Evolutionary conservation across 2,797 vertebrate genomes (phyloP), one percentile per base, ranked within the genome.

Genomic region (Mastacembelus armatus): DNA sequence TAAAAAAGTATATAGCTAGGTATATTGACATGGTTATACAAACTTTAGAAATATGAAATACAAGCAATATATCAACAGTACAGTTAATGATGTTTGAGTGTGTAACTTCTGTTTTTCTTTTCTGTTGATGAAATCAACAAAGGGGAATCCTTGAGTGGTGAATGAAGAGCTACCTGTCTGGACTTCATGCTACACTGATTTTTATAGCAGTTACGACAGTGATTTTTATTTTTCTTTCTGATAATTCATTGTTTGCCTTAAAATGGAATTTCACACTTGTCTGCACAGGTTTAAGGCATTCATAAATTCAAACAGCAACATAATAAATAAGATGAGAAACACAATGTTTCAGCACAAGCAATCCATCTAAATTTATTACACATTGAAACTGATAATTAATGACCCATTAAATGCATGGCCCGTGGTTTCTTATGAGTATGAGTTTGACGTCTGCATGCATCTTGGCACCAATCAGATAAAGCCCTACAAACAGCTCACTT

Each of bases 401-500:
- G 66, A 72, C 7, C 58, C 70, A 61, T 83, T 81, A 79, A 66
- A 73, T 15, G 51, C 26, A 55, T 18, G 32, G 76, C 47, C 70
- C 6, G 9, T 54, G 58, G 42, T 73, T 85, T 77, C 62, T 73
- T 69, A 24, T 22, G 63, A 77, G 58, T 59, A 66, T 69, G 66
- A 71, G 82, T 81, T 38, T 71, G 47, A 79, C 85, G 82, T 52
- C 67, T 74, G 74, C 50, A 56, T 58, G 66, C 63, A 71, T 84
- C 74, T 72, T 40, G 30, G 66, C 77, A 83, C 88, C 64, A 78
- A 48, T 86, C 85, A 83, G 68, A 88, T 70, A 83, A 83, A 83
- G 74, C 22, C 68, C 81, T 67, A 89, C 61, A 85, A 85, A 78
- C 57, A 10, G 57, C 69, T 67, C 43, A 44, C 18, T 84, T 84